Base-by-base conservation (phyloP, 2,797 vertebrate species). In the Macropus fuliginosus region DNA sequence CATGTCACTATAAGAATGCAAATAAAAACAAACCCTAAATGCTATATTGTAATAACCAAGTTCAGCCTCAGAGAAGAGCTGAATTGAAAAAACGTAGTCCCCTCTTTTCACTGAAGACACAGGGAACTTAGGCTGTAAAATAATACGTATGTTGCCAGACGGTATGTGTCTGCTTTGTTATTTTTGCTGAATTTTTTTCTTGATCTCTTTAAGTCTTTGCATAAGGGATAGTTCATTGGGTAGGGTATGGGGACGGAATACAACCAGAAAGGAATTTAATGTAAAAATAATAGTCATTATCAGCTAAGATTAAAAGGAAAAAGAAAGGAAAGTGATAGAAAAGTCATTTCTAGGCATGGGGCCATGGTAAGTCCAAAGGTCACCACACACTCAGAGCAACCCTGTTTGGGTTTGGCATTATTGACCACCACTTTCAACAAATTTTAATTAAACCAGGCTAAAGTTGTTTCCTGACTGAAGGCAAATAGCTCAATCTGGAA, bases 401-500 rank as follows among this genome's bases (percentile, higher is more conserved):
- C 91, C 56, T 66, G 92, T 91, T 96, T 94, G 89, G 95, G 27
- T 92, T 94, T 96, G 56, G 12, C 93, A 40, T 95, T 46, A 40
- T 81, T 81, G 66, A 40, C 40, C 40, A 87, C 50, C 87, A 91
- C 50, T 90, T 18, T 91, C 93, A 89, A 28, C 9, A 92, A 89
- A 94, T 93, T 96, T 96, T 96, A 94, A 96, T 94, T 96, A 95
- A 96, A 96, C 91, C 27, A 10, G 96, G 93, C 3, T 91, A 12
- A 46, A 95, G 94, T 92, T 90, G 27, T 91, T 34, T 96, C 94
- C 95, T 92, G 50, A 54, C 90, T 91, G 54, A 92, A 96, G 96
- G 34, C 91, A 92, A 95, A 90, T 54, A 96, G 91, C 28, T 93
- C 89, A 57, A 28, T 40, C 54, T 95, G 62, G 93, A 97, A 96